These are phyloP conservation scores for Eleutherodactylus coqui DNA, from an alignment of 2,797 vertebrate species.

Conservation along the genomic window DNA sequence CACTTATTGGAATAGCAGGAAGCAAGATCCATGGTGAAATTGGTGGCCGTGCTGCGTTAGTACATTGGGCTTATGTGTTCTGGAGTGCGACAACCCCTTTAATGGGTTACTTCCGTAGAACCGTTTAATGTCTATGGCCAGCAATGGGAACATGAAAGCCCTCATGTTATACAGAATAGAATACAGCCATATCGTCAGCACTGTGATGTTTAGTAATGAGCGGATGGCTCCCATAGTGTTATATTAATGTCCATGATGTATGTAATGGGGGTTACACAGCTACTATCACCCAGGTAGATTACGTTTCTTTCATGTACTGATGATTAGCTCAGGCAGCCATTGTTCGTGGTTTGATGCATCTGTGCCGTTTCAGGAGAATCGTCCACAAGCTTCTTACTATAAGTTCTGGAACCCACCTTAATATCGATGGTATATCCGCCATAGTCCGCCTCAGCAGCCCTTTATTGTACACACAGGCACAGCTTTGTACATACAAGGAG, in stretches of 20 bases:
- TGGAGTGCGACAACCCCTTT: too few species aligned
- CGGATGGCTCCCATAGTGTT: not conserved
- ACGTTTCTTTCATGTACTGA: not conserved
- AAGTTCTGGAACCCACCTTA: too few species aligned
- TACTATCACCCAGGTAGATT: not conserved
- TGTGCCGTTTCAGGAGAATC: not conserved
- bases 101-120: not conserved
- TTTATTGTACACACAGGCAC: not conserved
- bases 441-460: not conserved
- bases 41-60: too few species aligned
- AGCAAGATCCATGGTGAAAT: too few species aligned
- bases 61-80: too few species aligned
- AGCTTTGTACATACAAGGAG: not conserved
- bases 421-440: not conserved
- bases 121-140: not conserved
- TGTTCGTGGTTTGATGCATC: not conserved
- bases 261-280: not conserved
- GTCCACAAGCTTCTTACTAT: not conserved
- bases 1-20: too few species aligned
- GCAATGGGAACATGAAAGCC: not conserved
- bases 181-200: conserved; percentile 47
- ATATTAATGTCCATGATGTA: not conserved
- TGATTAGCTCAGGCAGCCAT: not conserved
- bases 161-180: not conserved
- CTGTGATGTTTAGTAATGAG: conserved; percentile 26